Evolutionary conservation across 2,113 vertebrate species (phyloP).

Genomic region (Xenus cinereus): DNA sequence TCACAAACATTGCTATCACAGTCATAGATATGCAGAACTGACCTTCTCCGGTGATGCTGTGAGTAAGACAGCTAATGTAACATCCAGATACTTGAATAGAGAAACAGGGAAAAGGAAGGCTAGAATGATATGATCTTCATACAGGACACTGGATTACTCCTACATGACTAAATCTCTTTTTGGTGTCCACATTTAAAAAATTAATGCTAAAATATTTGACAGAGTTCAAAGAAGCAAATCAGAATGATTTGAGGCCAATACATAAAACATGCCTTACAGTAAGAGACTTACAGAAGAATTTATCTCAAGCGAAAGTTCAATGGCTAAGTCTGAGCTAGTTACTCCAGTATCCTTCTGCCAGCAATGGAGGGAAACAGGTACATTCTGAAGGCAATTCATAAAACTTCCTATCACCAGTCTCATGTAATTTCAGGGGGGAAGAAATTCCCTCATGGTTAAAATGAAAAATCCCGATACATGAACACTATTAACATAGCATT

Average conservation of each 20-base stretch:
- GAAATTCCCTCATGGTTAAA: background rate
- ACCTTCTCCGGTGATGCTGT: background rate
- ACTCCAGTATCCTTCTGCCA: background rate
- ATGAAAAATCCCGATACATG: background rate
- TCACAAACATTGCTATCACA: background rate
- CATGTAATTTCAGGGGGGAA: background rate
- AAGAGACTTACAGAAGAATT: background rate
- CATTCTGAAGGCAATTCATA: background rate
- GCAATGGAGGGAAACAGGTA: background rate
- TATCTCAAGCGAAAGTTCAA: background rate
- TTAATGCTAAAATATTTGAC: background rate
- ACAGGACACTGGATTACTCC: background rate
- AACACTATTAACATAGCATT: background rate
- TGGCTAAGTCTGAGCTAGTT: background rate
- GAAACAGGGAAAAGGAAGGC: background rate
- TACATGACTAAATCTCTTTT: background rate
- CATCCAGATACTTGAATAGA: background rate
- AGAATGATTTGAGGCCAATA: background rate
- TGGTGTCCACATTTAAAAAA: background rate
- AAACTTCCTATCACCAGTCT: background rate
- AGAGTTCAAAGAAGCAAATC: slow-evolving; percentile 10
- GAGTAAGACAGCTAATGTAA: background rate
- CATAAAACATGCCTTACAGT: background rate
- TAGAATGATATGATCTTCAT: background rate
- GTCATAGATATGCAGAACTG: background rate